Evolutionary conservation across 2,113 vertebrate genomes (phyloP).

Genomic region (Ceyx melanurus): DNA sequence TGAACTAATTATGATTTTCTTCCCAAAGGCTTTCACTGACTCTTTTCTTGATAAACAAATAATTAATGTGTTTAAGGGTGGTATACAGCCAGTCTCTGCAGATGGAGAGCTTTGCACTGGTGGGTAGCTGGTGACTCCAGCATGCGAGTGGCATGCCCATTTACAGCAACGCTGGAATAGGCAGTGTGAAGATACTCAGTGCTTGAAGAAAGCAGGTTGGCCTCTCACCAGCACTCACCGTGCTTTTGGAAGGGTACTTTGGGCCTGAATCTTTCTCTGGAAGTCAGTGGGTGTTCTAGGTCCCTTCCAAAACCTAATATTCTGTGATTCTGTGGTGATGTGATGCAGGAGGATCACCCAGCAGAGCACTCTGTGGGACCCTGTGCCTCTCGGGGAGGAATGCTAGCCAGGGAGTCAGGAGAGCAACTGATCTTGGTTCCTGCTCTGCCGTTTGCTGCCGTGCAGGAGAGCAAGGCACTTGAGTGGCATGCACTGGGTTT

Average conservation of each 20-base stretch:
- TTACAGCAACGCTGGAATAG: constrained; percentile 50
- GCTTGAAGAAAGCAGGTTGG: background rate
- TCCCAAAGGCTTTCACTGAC: background rate
- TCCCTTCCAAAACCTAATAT: too few relatives aligned
- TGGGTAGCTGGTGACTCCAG: background rate
- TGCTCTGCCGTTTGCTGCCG: background rate
- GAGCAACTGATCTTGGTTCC: background rate
- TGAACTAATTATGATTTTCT: background rate
- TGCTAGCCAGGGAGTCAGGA: background rate
- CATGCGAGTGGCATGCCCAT: constrained; percentile 16
- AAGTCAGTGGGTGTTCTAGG: background rate
- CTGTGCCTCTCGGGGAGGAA: background rate
- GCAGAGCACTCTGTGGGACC: background rate
- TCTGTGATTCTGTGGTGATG: too few relatives aligned
- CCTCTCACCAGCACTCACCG: background rate
- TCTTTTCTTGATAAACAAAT: constrained; percentile 4
- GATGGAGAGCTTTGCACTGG: constrained; percentile 18
- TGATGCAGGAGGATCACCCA: background rate
- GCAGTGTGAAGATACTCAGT: constrained; percentile 4
- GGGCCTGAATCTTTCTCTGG: background rate
- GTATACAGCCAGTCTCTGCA: background rate
- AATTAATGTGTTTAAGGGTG: background rate
- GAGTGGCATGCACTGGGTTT: background rate
- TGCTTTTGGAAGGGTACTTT: background rate
- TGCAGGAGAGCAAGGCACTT: background rate